phyloP scores from a whole-genome alignment of 2,888 invertebrate species.

The Ophion costatus region DNA sequence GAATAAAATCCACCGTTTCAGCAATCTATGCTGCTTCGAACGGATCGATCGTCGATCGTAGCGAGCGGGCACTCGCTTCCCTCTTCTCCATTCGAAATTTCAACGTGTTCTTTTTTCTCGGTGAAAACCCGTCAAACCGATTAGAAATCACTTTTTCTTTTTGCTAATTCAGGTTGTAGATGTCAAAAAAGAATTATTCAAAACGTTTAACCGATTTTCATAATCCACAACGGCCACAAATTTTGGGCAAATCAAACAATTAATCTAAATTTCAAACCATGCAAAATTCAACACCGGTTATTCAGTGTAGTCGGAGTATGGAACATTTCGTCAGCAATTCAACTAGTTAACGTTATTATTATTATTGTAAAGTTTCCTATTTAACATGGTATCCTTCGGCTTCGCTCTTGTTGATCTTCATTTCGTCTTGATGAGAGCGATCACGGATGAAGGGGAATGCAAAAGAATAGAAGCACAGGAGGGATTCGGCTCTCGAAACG shows the following conservation, averaged over 20 bases:
- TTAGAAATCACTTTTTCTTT: too few species aligned
- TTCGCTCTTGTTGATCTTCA: conserved; percentile 10
- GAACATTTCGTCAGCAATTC: too few species aligned
- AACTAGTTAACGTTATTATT: background rate
- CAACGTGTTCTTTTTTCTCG: background rate
- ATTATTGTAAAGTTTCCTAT: background rate
- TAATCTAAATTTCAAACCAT: too few species aligned
- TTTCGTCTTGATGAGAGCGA: conserved; percentile 35
- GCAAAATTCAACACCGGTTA: too few species aligned
- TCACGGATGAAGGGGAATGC: conserved; percentile 51
- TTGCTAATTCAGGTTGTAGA: too few species aligned
- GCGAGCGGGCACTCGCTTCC: background rate
- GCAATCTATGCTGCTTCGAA: background rate
- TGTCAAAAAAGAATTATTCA: too few species aligned
- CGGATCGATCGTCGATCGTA: conserved; percentile 5
- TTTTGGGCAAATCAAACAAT: too few species aligned
- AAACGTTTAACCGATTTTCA: too few species aligned
- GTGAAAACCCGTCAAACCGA: background rate
- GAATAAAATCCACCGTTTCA: conserved; percentile 27
- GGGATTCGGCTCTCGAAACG: conserved; percentile 36
- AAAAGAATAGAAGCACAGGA: conserved; percentile 23
- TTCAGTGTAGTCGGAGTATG: too few species aligned
- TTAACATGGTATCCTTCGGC: conserved; percentile 23
- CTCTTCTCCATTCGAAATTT: too few species aligned
- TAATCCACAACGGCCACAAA: too few species aligned